Base-by-base conservation (phyloP, 2,888 invertebrate species). In the Cataglyphis albicans region DNA sequence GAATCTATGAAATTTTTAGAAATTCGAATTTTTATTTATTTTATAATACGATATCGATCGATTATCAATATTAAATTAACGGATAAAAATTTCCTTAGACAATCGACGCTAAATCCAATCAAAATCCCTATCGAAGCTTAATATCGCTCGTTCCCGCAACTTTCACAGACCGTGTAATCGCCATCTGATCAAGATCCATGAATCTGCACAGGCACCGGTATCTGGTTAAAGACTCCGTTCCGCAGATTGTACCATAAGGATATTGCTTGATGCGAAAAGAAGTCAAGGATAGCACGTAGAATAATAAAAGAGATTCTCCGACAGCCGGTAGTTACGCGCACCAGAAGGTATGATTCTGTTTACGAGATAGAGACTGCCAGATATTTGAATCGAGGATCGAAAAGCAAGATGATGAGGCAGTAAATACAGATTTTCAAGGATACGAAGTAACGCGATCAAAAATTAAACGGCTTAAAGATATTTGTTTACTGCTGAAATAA, bases 181-280 rank as follows among this genome's bases (percentile, higher is more conserved):
- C 82, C 85, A 76, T 64, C 75, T 72, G 57, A 85, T 87, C 82
- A 9, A 48, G 63, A 73, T 64, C 76, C 81, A 72, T 83, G 82
- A 84, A 86, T 88, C 88, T 80, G 81, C 81, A 74, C 70, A 38
- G 86, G 80, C 61, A 81, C 78, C 44, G 57, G 15, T 21, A 63
- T 63, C 75, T 70, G 57, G 73, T 76, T 59, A 63, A 82, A 65
- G 55, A 72, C 73, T 73, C 81, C 76, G 81, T 87, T 82, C 75
- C 65, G 67, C 65, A 87, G 89, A 88, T 89, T 84, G 84, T 70
- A 70, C 74, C 87, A 76, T 76, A 81, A 76, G 88, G 86, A 85
- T 81, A 78, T 81, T 83, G 81, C 48, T 55, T 41, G 59, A 21
- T 72, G 61, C 35, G 44, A 76, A 48, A 61, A 25, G 35, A n/a